phyloP scores from a whole-genome alignment of 2,888 invertebrate genomes.

The Dione vanillae region DNA sequence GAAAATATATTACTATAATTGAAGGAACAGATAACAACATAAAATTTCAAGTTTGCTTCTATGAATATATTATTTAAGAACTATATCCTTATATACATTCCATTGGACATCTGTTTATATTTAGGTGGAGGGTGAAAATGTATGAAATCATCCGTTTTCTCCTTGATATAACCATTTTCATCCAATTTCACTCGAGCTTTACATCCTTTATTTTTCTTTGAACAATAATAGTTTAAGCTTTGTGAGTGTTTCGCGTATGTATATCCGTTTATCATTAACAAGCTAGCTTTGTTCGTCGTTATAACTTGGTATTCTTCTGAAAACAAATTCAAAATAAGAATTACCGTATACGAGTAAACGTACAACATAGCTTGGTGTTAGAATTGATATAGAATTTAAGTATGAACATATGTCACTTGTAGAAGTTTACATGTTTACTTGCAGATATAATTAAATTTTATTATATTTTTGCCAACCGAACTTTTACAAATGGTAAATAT shows the following conservation, averaged over 20 bases:
- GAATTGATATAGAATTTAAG: no score
- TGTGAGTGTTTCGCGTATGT: conserved; percentile 30
- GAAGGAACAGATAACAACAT: background rate
- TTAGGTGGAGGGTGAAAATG: conserved; percentile 43
- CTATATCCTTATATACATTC: conserved; percentile 42
- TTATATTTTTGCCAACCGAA: no score
- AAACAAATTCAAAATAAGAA: conserved; percentile 14
- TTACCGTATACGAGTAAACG: background rate
- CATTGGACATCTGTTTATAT: conserved; percentile 37
- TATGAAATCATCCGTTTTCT: background rate
- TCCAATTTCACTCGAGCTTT: conserved; percentile 34
- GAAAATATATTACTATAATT: background rate
- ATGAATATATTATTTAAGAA: background rate
- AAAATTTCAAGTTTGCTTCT: background rate
- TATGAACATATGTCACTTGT: no score
- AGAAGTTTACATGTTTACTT: no score
- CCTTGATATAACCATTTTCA: conserved; percentile 19
- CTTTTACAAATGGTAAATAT: no score
- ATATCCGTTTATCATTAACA: conserved; percentile 36
- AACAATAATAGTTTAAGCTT: conserved; percentile 31
- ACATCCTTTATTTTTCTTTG: conserved; percentile 33
- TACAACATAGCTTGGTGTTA: no score
- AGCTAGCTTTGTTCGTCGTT: conserved; percentile 19
- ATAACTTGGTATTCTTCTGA: conserved; percentile 27
- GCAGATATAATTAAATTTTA: no score